These are phyloP conservation scores for Drosophila neotestacea DNA, from an alignment of 2,888 invertebrate species.

Conservation along the genomic window DNA sequence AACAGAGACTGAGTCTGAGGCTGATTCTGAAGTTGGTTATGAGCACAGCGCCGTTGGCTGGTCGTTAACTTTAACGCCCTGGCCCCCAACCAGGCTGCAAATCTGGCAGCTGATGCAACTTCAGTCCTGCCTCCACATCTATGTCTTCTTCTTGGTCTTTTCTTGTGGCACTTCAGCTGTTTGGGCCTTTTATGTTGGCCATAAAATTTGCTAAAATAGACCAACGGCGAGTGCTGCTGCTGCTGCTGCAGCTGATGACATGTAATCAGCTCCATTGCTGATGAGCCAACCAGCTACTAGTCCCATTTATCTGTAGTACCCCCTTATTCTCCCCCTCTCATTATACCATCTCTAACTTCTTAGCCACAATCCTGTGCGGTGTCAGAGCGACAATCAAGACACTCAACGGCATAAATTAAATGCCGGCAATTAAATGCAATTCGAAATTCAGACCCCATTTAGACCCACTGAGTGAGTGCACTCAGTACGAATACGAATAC, in stretches of 20 bases:
- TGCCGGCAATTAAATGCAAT: conserved; percentile 63
- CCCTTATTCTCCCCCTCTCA: background rate
- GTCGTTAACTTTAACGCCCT: conserved; percentile 58
- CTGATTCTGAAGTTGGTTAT: conserved; percentile 31
- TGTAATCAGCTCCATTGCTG: conserved; percentile 51
- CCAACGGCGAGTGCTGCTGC: conserved; percentile 45
- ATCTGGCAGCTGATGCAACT: conserved; percentile 37
- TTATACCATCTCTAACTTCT: background rate
- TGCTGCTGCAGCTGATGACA: conserved; percentile 57
- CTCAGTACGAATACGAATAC: conserved; percentile 31
- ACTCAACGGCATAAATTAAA: conserved; percentile 59
- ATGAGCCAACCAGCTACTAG: conserved; percentile 17
- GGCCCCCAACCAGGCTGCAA: conserved; percentile 35
- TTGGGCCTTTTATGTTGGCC: conserved; percentile 57
- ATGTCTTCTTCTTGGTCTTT: background rate
- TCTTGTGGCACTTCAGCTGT: conserved; percentile 29
- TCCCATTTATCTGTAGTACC: background rate
- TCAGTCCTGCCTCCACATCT: background rate
- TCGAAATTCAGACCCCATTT: conserved; percentile 48
- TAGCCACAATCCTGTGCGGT: conserved; percentile 10
- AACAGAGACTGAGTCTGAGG: background rate
- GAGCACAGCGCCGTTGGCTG: conserved; percentile 47
- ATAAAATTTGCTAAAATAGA: conserved; percentile 63
- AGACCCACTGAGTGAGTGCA: conserved; percentile 30
- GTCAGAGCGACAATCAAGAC: conserved; percentile 51